A percentile compares a stretch with the other conserved stretches of the same genome.
phyloP scores from a whole-genome alignment of 2,888 invertebrate genomes.

The Idaea biselata region DNA sequence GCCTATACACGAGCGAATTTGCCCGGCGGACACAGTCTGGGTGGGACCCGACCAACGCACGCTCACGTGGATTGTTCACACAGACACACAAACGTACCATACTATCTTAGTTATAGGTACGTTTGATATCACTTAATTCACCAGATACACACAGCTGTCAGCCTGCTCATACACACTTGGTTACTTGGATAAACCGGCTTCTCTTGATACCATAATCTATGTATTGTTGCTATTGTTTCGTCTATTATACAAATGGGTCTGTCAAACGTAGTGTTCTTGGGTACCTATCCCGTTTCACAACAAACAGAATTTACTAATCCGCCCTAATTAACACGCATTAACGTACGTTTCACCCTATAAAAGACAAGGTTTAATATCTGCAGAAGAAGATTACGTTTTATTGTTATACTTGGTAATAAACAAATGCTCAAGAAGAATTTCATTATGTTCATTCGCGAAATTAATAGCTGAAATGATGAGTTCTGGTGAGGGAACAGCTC shows the following conservation, averaged over 20 bases:
- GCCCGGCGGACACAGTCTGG: too few species aligned
- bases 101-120: too few species aligned
- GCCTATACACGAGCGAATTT: too few species aligned
- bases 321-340: slow-evolving; percentile 5
- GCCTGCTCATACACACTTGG: not conserved
- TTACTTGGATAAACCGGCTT: slow-evolving; percentile 13
- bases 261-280: slow-evolving; percentile 12
- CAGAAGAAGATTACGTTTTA: slow-evolving; percentile 15
- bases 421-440: slow-evolving; percentile 20
- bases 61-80: too few species aligned
- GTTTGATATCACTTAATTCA: too few species aligned
- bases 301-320: slow-evolving; percentile 19
- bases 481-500: slow-evolving; percentile 16
- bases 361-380: slow-evolving; percentile 6
- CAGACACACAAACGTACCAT: too few species aligned
- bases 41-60: too few species aligned
- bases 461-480: slow-evolving; percentile 19
- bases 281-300: slow-evolving; percentile 8
- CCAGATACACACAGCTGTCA: too few species aligned
- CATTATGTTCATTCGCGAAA: slow-evolving; percentile 21
- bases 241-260: slow-evolving; percentile 22
- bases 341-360: not conserved
- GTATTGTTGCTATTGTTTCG: slow-evolving; percentile 38
- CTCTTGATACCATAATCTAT: slow-evolving; percentile 34
- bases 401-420: slow-evolving; percentile 13